These are phyloP conservation scores for Zonitis immaculata DNA, from an alignment of 2,888 invertebrate genomes.

Conservation along the genomic window DNA sequence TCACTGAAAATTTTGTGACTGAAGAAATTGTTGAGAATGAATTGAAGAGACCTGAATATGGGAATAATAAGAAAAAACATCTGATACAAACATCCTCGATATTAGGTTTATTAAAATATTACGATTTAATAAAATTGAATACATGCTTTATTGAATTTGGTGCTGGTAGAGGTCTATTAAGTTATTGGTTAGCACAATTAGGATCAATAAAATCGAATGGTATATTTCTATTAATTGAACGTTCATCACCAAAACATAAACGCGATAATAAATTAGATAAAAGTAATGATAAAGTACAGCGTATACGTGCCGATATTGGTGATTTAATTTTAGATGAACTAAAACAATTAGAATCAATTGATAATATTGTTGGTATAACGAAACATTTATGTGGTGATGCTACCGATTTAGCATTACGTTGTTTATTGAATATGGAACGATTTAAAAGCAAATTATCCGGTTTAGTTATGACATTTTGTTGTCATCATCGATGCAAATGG, in stretches of 20 bases:
- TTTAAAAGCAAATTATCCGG: constrained; percentile 51
- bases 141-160: constrained; percentile 83
- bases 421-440: constrained; percentile 52
- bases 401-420: constrained; percentile 73
- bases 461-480: constrained; percentile 78
- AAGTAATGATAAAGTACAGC: constrained; percentile 49
- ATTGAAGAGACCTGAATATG: constrained; percentile 53
- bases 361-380: constrained; percentile 66
- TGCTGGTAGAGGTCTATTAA: constrained; percentile 79
- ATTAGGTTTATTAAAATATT: constrained; percentile 62
- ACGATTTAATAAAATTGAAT: constrained; percentile 55
- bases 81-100: constrained; percentile 74
- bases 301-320: constrained; percentile 77
- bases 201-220: constrained; percentile 49
- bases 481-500: constrained; percentile 83
- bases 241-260: constrained; percentile 66
- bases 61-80: constrained; percentile 65
- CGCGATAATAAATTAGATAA: constrained; percentile 48
- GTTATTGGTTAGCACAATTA: constrained; percentile 68
- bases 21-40: constrained; percentile 52
- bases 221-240: constrained; percentile 70
- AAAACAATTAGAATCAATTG: constrained; percentile 47
- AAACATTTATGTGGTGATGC: constrained; percentile 90
- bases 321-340: constrained; percentile 64
- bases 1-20: constrained; percentile 45